A percentile compares a stretch with the other conserved stretches of the same genome.
Conservation (phyloP, 2,113 vertebrate species). For the Vulpes lagopus region DNA sequence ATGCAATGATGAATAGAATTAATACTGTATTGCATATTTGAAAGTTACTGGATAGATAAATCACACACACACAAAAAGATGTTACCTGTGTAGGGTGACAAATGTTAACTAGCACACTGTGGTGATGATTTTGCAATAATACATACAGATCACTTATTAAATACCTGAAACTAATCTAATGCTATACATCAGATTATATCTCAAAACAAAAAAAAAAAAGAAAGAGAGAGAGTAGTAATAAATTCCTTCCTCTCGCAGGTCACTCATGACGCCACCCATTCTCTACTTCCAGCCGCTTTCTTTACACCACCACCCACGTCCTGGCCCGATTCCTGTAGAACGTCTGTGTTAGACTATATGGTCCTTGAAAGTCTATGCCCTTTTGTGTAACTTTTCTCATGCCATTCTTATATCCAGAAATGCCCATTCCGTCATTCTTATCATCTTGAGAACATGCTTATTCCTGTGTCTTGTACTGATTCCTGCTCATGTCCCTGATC, state of each 20-base stretch:
- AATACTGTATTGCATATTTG: neutral
- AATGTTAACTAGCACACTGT: neutral
- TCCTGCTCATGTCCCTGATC: neutral
- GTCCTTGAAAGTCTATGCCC: neutral
- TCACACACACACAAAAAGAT: neutral
- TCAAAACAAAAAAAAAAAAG: neutral
- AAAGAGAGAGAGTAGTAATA: neutral
- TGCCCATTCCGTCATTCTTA: neutral
- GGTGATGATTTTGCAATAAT: neutral
- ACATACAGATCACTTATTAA: neutral
- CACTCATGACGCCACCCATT: neutral
- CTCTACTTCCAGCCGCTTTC: neutral
- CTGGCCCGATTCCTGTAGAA: neutral
- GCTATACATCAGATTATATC: neutral
- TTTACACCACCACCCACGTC: neutral
- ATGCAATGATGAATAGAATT: neutral
- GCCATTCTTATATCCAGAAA: neutral
- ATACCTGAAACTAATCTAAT: neutral
- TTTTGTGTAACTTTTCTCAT: neutral
- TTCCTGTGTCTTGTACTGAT: neutral
- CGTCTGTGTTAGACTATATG: neutral
- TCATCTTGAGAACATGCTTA: neutral
- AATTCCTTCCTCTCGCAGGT: neutral
- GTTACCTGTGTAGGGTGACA: neutral
- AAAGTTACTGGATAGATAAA: neutral